Percentiles rank a stretch among this genome's conserved stretches.
Evolutionary conservation across 2,888 invertebrate genomes (phyloP).

Genomic region (Dicranocentrus wangi): DNA sequence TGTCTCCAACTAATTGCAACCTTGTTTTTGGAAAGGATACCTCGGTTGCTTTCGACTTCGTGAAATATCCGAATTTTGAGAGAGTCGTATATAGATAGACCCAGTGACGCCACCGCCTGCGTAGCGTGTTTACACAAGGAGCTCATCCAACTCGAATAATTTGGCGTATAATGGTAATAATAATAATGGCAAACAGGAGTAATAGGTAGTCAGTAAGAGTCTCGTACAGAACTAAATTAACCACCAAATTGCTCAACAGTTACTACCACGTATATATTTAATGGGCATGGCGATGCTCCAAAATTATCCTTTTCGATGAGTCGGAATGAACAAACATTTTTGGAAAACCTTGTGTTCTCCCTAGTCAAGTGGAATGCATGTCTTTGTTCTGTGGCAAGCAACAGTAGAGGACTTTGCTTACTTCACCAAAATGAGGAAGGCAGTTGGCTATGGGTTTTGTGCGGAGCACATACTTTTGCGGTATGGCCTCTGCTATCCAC

Average conservation of each 20-base stretch:
- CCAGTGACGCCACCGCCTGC: neutral
- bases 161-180: conserved; percentile 38
- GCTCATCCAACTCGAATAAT: conserved; percentile 40
- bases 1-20: conserved; percentile 50
- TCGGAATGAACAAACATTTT: conserved; percentile 53
- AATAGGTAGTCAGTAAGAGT: conserved; percentile 33
- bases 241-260: conserved; percentile 54
- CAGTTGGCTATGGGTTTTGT: neutral
- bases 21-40: neutral
- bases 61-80: no score
- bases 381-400: neutral
- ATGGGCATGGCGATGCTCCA: conserved; percentile 51
- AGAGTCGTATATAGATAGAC: no score
- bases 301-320: conserved; percentile 55
- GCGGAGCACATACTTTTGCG: neutral
- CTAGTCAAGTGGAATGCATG: neutral
- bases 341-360: neutral
- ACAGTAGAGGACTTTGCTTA: conserved; percentile 13
- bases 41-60: no score
- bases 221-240: conserved; percentile 49
- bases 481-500: neutral
- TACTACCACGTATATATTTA: conserved; percentile 33
- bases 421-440: neutral
- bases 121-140: conserved; percentile 11
- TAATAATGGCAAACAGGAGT: conserved; percentile 31